Evolutionary conservation across 2,888 invertebrate genomes (phyloP).

Genomic region (Cepaea hortensis): DNA sequence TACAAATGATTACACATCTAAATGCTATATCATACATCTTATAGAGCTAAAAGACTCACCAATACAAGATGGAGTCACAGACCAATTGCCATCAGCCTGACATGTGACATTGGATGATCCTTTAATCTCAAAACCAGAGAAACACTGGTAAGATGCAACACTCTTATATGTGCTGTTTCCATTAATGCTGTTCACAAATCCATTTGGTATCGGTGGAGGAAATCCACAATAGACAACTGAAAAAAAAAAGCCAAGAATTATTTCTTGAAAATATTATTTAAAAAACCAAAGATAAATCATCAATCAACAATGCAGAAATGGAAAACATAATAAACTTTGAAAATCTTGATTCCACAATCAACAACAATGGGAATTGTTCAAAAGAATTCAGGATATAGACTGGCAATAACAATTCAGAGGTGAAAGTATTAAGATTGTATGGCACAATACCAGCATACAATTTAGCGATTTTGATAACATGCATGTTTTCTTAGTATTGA

Average conservation of each 20-base stretch:
- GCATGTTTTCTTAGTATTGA: too few species aligned
- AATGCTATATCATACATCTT: neutral
- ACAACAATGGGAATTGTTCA: too few species aligned
- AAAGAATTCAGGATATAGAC: too few species aligned
- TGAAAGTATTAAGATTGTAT: too few species aligned
- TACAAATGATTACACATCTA: neutral
- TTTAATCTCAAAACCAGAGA: neutral
- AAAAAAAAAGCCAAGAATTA: neutral
- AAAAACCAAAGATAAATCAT: neutral
- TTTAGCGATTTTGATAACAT: too few species aligned
- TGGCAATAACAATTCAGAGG: too few species aligned
- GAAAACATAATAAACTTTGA: too few species aligned
- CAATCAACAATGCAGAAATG: neutral
- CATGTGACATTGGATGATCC: neutral
- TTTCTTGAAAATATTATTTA: neutral
- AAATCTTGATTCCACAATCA: too few species aligned
- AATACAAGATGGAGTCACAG: constrained; percentile 25
- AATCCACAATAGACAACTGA: constrained; percentile 46
- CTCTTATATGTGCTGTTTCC: constrained; percentile 34
- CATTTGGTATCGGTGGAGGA: constrained; percentile 41
- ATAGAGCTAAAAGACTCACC: constrained; percentile 8
- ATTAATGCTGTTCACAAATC: constrained; percentile 11
- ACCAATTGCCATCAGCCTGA: constrained; percentile 32
- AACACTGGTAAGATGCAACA: neutral
- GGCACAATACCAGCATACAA: too few species aligned